phyloP scores from a whole-genome alignment of 2,888 invertebrate species.

The Malthinus flaveolus region DNA sequence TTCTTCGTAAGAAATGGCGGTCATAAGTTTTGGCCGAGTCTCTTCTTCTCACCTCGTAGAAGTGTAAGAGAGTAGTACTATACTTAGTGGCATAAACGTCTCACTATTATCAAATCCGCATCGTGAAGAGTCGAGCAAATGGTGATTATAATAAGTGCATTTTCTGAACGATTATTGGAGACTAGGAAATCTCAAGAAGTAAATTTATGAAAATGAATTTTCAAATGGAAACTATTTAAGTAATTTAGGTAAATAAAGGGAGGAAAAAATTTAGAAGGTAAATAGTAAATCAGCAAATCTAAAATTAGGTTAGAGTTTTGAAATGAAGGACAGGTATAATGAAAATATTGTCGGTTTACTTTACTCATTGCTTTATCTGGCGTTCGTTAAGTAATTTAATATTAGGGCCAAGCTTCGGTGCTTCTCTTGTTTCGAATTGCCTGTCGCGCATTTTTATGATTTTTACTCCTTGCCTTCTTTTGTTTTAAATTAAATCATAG shows the following conservation, averaged over 20 bases:
- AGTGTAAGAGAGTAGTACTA: too few species aligned
- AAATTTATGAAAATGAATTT: constrained; percentile 4
- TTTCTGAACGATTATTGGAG: too few species aligned
- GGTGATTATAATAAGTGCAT: too few species aligned
- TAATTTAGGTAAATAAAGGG: not conserved
- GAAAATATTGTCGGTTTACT: constrained; percentile 52
- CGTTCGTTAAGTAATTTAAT: constrained; percentile 54
- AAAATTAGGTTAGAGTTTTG: constrained; percentile 32
- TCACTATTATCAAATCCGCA: too few species aligned
- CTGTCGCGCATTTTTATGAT: constrained; percentile 36
- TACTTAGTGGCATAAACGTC: too few species aligned
- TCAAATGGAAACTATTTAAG: too few species aligned
- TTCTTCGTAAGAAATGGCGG: too few species aligned
- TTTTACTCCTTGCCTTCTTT: constrained; percentile 18
- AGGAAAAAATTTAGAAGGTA: constrained; percentile 22
- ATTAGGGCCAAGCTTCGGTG: constrained; percentile 45
- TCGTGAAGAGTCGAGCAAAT: too few species aligned
- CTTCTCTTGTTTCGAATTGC: constrained; percentile 33
- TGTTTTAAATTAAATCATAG: constrained; percentile 23
- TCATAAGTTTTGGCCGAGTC: too few species aligned
- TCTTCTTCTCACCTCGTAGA: too few species aligned
- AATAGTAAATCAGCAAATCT: constrained; percentile 30
- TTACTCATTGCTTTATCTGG: constrained; percentile 49
- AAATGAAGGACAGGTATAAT: constrained; percentile 41
- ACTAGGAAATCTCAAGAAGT: not conserved